These are phyloP conservation scores for Sarcophilus harrisii DNA, from an alignment of 2,797 vertebrate species.

Conservation along the genomic window DNA sequence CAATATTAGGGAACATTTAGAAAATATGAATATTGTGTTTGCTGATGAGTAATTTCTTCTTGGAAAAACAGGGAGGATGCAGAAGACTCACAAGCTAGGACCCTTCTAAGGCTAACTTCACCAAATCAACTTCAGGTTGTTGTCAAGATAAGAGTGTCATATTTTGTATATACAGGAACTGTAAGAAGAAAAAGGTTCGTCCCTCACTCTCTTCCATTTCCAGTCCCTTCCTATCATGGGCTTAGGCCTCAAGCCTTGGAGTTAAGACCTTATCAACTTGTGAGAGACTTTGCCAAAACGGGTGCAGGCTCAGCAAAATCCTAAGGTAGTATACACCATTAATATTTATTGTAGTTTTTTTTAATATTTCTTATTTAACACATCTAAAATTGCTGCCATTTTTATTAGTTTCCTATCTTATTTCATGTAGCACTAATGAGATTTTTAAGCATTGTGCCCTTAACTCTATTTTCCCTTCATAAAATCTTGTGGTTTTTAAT, in stretches of 20 bases:
- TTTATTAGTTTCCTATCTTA: background rate
- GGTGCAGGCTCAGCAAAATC: background rate
- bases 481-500: background rate
- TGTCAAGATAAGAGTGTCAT: background rate
- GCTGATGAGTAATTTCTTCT: background rate
- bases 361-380: background rate
- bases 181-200: background rate
- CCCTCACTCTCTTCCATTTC: background rate
- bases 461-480: background rate
- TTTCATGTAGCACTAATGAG: background rate
- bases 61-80: background rate
- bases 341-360: background rate
- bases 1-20: background rate
- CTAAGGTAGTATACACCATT: background rate
- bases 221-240: background rate
- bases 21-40: background rate
- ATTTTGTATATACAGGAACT: background rate
- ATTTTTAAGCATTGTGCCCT: background rate
- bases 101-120: background rate
- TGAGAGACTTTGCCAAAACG: background rate
- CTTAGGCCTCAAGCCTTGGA: background rate
- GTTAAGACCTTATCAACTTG: background rate
- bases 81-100: background rate
- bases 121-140: background rate
- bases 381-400: background rate